Conservation (phyloP, 2,797 vertebrate species). For the Sparidentex hasta region DNA sequence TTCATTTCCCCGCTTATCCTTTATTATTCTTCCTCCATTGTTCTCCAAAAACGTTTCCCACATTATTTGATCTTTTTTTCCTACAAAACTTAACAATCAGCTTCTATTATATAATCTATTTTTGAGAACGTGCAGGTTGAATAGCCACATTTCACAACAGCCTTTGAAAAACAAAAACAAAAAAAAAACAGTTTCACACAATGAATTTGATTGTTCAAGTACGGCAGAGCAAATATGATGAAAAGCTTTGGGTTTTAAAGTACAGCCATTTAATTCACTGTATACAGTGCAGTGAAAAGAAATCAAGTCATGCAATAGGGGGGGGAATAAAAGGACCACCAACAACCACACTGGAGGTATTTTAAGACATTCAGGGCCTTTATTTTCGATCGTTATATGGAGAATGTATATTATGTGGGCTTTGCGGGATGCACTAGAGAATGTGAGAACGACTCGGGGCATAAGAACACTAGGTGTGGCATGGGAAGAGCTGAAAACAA, state of each 20-base stretch:
- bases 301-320: constrained; percentile 12
- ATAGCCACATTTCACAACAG: background rate
- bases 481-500: constrained; percentile 55
- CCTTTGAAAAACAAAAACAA: background rate
- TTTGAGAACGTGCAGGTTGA: background rate
- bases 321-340: constrained; percentile 23
- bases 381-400: constrained; percentile 39
- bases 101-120: background rate
- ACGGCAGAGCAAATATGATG: constrained; percentile 1
- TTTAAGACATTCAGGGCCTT: constrained; percentile 39
- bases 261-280: background rate
- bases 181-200: background rate
- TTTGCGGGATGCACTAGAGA: constrained; percentile 42
- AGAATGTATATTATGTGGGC: constrained; percentile 51
- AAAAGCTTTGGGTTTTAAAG: constrained; percentile 12
- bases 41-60: background rate
- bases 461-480: constrained; percentile 61
- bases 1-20: background rate
- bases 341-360: constrained; percentile 37
- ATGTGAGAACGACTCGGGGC: constrained; percentile 38
- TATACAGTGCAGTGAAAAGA: background rate
- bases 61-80: background rate
- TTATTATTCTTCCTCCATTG: background rate
- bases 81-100: background rate
- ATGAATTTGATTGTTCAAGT: background rate